Percentiles rank a stretch among this genome's conserved stretches.
These are phyloP conservation scores for Panurus biarmicus DNA, from an alignment of 2,113 vertebrate genomes.

Conservation along the genomic window DNA sequence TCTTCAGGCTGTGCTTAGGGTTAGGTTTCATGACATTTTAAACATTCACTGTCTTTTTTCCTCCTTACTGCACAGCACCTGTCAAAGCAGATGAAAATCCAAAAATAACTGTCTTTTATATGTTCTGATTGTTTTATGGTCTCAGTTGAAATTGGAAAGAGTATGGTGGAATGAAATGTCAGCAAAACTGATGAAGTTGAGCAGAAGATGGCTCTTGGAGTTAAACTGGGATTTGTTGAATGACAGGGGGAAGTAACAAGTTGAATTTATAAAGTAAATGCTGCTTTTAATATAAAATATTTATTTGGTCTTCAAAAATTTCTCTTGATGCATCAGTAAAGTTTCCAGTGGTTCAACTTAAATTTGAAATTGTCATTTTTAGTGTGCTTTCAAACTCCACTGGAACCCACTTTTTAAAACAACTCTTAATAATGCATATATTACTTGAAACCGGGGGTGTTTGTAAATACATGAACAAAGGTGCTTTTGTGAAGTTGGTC, in stretches of 20 bases:
- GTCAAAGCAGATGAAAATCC: neutral
- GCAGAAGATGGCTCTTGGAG: neutral
- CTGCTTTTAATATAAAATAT: neutral
- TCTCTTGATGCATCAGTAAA: neutral
- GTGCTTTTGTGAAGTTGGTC: neutral
- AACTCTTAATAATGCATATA: neutral
- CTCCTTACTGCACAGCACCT: neutral
- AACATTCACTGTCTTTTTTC: neutral
- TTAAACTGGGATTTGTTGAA: neutral
- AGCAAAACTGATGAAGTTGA: neutral
- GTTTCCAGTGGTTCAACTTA: accelerated
- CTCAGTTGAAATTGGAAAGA: neutral
- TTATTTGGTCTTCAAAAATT: neutral
- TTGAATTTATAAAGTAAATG: neutral
- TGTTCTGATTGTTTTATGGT: neutral
- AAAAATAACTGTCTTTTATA: neutral
- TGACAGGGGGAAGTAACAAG: neutral
- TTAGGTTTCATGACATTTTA: neutral
- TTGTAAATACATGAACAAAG: accelerated
- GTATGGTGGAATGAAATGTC: neutral
- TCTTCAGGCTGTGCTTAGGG: neutral
- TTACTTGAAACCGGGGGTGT: neutral
- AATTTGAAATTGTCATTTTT: neutral
- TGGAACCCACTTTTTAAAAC: neutral
- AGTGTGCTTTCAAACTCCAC: neutral